Evolutionary conservation across 2,113 vertebrate species (phyloP), one percentile per base, ranked within the genome.

Genomic region (Microcebus griseorufus): DNA sequence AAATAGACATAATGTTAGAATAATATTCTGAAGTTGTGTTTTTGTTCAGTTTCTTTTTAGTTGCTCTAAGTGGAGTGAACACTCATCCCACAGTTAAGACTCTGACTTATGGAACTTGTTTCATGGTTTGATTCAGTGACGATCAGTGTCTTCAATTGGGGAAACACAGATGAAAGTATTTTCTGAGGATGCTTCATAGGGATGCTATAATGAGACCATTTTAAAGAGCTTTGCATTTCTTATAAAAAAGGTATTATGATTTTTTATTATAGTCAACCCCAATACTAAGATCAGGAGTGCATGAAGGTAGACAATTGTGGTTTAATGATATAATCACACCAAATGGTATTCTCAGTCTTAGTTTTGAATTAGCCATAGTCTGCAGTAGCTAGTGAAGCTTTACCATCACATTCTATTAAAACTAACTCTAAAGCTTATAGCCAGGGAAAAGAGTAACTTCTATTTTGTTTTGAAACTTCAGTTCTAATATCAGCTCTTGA

Each of bases 201-300:
- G 86, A 91, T 45, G 42, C 51, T 67, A 6, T 37, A 87, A 72
- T n/a, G 27, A 78, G 65, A 79, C 29, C 34, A 45, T 82, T 90
- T 96, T 84, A 79, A 95, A 88, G 39, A 92, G 18, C 42, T 87
- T 37, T 60, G 22, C 17, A 85, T 75, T 90, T 95, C 83, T 87
- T 45, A 5, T 94, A 29, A 81, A 70, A 82, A 83, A 65, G 12
- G 34, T 55, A 78, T 86, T 87, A 27, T 34, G 48, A 87, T 55
- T 93, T 93, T 93, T 93, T 94, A 89, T 84, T 95, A 87, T 87
- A 84, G 62, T 81, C 48, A 62, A 73, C 14, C 94, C 48, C 55
- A 87, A 55, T 64, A 80, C 27, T 84, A 81, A 81, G 37, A 20
- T 76, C 32, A 89, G 39, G 37, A 78, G 29, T 81, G 1, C 8